Evolutionary conservation across 2,113 vertebrate genomes (phyloP), one percentile per base, ranked within the genome.

Genomic region (Elachura formosa): DNA sequence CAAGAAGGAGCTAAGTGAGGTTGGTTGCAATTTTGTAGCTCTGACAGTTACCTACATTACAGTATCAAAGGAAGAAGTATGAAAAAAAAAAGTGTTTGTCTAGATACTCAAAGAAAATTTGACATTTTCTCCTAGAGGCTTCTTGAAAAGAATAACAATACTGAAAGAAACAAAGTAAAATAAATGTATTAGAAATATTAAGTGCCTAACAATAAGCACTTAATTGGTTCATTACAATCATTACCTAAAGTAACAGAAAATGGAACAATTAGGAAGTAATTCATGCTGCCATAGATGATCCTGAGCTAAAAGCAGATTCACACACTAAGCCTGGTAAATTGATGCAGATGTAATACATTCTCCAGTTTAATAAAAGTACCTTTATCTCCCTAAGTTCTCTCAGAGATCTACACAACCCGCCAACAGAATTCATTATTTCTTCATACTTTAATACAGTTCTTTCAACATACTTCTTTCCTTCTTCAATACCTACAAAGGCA

Each of bases 381-480:
- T 98, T 97, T 67, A 98, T 96, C 79, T 98, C 98, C 87, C 98
- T 98, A 90, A 99, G 97, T 87, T 98, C 97, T 93, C 96, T 96
- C 85, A 99, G 98, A 51, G 98, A 98, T 14, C 95, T 96, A 76
- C 98, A 99, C 85, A 99, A 96, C 78, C 98, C 97, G 94, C 98
- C 98, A 93, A 99, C 86, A 78, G 99, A 99, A 87, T 96, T 97
- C 74, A 99, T 96, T 49, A 99, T 97, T 86, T 99, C 98, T 56
- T 97, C 98, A 91, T 99, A 98, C 95, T 98, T 99, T 87, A 95
- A 92, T 59, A 98, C 49, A 10, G 95, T 98, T 98, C 98, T 99
- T 96, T 99, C 98, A 25, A 98, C 95, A 87, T 98, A 98, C 91
- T 98, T 98, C 74, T 94, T 98, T 34, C 99, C 98, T 96, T 99